Percentiles rank a stretch among this genome's conserved stretches.
These are phyloP conservation scores for Dicerorhinus sumatrensis DNA, from an alignment of 2,113 vertebrate species.

Conservation along the genomic window DNA sequence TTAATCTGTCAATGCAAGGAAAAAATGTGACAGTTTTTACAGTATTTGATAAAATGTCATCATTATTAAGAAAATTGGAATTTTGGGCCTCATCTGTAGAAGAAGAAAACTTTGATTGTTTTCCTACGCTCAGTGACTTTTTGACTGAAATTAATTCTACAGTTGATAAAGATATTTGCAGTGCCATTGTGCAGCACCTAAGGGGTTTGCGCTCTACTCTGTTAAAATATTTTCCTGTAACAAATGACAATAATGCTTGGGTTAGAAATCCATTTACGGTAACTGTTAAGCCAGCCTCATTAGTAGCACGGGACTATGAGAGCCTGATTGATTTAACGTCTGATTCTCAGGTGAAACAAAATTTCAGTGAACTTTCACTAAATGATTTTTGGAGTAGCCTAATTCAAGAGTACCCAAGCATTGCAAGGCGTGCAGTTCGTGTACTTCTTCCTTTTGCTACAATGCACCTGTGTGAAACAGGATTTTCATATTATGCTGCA, in stretches of 20 bases:
- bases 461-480: conserved; percentile 78
- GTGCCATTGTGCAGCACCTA: conserved; percentile 71
- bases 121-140: conserved; percentile 81
- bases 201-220: conserved; percentile 70
- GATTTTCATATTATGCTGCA: conserved; percentile 79
- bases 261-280: conserved; percentile 80
- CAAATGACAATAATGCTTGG: conserved; percentile 75
- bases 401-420: conserved; percentile 72
- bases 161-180: conserved; percentile 72
- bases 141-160: conserved; percentile 76
- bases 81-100: conserved; percentile 82
- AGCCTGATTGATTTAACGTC: conserved; percentile 80
- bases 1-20: conserved; percentile 79
- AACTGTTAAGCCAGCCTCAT: conserved; percentile 71
- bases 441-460: conserved; percentile 78
- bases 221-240: conserved; percentile 76
- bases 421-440: conserved; percentile 60
- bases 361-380: conserved; percentile 77
- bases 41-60: conserved; percentile 81
- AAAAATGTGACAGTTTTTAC: conserved; percentile 81
- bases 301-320: conserved; percentile 73
- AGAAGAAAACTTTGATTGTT: conserved; percentile 81
- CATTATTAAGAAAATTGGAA: conserved; percentile 80
- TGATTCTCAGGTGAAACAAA: conserved; percentile 78
- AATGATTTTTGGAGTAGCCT: conserved; percentile 80